Percentiles rank a stretch among this genome's conserved stretches.
These are phyloP conservation scores for Pavo muticus DNA, from an alignment of 2,113 vertebrate species.

Conservation along the genomic window DNA sequence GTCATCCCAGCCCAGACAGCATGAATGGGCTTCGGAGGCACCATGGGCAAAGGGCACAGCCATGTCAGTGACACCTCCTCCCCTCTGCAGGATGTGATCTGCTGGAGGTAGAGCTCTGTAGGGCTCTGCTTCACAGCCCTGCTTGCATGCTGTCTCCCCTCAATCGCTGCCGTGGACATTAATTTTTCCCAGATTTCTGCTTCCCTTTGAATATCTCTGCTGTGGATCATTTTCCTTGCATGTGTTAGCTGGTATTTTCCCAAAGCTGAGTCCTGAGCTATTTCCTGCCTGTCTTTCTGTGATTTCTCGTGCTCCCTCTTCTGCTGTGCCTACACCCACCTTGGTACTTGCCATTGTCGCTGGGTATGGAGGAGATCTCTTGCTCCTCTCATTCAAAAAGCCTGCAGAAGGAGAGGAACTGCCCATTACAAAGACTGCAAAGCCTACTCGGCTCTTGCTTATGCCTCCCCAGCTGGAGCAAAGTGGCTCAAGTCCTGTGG, in stretches of 20 bases:
- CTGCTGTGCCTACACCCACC: not conserved
- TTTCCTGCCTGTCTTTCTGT: constrained; percentile 12
- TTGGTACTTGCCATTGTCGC: not conserved
- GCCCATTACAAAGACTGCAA: not conserved
- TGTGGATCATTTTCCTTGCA: constrained; percentile 23
- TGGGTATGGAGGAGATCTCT: not conserved
- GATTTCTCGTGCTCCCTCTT: not conserved
- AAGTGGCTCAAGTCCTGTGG: not conserved
- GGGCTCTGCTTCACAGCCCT: not conserved
- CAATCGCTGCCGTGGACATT: not conserved
- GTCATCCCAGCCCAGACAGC: not conserved
- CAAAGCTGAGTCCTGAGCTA: not conserved
- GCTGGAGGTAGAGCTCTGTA: not conserved
- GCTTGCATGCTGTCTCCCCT: not conserved
- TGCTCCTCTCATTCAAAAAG: not conserved
- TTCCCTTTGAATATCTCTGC: constrained; percentile 15
- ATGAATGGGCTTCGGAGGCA: not conserved
- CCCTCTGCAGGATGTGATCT: not conserved
- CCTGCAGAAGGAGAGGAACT: not conserved
- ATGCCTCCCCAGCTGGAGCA: not conserved
- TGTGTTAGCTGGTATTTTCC: constrained; percentile 35
- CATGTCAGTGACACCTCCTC: not conserved
- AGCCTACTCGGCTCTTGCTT: not conserved
- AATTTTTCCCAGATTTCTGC: constrained; percentile 49
- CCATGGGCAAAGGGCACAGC: not conserved